Conservation (phyloP, 2,113 vertebrate species). For the Physeter macrocephalus region DNA sequence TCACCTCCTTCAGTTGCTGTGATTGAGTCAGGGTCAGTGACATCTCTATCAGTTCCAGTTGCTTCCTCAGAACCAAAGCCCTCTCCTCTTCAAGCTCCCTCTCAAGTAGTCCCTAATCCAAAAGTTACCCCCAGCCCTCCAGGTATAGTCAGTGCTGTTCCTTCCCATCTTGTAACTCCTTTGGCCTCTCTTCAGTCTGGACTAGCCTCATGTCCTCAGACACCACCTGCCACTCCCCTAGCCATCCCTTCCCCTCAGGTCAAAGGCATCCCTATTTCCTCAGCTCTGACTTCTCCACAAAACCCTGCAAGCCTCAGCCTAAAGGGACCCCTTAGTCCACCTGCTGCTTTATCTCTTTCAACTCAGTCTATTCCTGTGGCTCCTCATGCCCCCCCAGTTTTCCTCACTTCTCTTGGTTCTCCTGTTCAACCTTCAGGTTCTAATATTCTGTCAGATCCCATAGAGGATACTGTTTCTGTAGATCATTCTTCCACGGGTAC, state of each 20-base stretch:
- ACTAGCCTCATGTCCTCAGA: constrained; percentile 4
- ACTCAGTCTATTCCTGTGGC: not conserved
- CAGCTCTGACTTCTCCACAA: constrained; percentile 25
- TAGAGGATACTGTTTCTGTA: not conserved
- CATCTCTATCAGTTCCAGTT: not conserved
- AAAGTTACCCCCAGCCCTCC: constrained; percentile 9
- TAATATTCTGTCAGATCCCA: not conserved
- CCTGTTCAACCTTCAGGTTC: constrained; percentile 16
- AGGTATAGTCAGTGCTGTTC: not conserved
- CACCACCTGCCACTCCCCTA: not conserved
- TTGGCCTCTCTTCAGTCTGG: constrained; percentile 11
- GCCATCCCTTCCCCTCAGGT: not conserved
- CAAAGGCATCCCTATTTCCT: constrained; percentile 23
- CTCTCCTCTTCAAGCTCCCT: constrained; percentile 5
- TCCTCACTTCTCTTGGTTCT: not conserved
- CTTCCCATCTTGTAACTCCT: constrained; percentile 15
- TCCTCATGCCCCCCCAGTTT: not conserved
- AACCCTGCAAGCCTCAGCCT: not conserved
- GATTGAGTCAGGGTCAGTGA: not conserved
- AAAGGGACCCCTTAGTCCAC: constrained; percentile 1
- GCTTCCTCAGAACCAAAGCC: constrained; percentile 28
- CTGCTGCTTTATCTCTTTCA: constrained; percentile 8
- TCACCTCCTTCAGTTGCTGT: not conserved
- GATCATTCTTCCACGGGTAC: not conserved
- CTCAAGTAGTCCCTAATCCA: not conserved